These are phyloP conservation scores for Ischnus inquisitorius DNA, from an alignment of 2,888 invertebrate genomes.

Conservation along the genomic window DNA sequence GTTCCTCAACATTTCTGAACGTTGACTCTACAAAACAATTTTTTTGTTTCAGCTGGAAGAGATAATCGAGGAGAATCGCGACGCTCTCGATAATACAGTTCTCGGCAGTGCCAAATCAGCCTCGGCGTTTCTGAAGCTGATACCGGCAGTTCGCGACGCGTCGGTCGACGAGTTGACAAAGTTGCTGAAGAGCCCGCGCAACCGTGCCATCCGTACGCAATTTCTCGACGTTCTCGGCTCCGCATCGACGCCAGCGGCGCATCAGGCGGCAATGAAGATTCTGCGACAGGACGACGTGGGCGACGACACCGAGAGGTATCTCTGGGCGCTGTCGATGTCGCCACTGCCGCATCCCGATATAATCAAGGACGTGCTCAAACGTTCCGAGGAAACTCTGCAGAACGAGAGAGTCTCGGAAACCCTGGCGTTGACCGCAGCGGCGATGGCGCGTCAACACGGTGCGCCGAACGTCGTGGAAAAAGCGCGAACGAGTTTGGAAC, in stretches of 20 bases:
- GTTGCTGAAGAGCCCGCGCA: slow-evolving; percentile 87
- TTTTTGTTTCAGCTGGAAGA: slow-evolving; percentile 86
- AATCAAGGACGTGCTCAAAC: slow-evolving; percentile 85
- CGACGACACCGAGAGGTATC: slow-evolving; percentile 90
- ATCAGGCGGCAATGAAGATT: slow-evolving; percentile 89
- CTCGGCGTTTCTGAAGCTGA: slow-evolving; percentile 88
- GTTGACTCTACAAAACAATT: slow-evolving; percentile 11
- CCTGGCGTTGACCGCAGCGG: slow-evolving; percentile 88
- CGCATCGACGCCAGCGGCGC: slow-evolving; percentile 89
- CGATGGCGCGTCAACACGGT: slow-evolving; percentile 86
- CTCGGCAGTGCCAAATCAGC: slow-evolving; percentile 89
- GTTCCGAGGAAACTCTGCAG: slow-evolving; percentile 85
- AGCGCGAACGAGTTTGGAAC: slow-evolving; percentile 80
- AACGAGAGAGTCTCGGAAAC: slow-evolving; percentile 90
- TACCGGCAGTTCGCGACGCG: slow-evolving; percentile 88
- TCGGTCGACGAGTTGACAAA: slow-evolving; percentile 88
- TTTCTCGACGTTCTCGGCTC: slow-evolving; percentile 91
- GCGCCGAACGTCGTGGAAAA: slow-evolving; percentile 76
- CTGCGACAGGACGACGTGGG: slow-evolving; percentile 87
- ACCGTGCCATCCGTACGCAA: slow-evolving; percentile 88
- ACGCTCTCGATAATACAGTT: slow-evolving; percentile 86
- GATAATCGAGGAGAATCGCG: slow-evolving; percentile 86
- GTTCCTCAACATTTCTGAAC: neutral
- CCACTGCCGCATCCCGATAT: slow-evolving; percentile 88
- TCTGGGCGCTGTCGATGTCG: slow-evolving; percentile 91